Evolutionary conservation across 2,113 vertebrate genomes (phyloP).

Genomic region (Mesitornis unicolor): DNA sequence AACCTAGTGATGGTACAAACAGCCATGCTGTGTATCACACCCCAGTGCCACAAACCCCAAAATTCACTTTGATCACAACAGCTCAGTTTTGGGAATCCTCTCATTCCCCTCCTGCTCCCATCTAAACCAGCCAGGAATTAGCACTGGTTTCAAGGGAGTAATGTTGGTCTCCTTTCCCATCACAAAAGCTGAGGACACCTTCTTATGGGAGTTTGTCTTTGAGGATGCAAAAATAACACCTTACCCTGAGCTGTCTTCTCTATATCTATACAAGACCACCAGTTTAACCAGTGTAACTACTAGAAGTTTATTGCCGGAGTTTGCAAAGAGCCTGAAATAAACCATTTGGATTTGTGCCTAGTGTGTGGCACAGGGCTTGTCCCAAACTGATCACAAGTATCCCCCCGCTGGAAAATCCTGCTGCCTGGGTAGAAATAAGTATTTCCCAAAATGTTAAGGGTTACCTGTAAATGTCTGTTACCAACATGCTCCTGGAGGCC

Average conservation of each 20-base stretch:
- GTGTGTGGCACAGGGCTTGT: accelerated
- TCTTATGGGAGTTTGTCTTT: background rate
- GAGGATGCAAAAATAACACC: background rate
- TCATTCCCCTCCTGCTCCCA: background rate
- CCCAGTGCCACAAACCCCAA: background rate
- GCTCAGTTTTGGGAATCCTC: background rate
- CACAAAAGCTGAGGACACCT: background rate
- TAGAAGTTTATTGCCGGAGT: background rate
- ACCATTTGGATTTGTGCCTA: background rate
- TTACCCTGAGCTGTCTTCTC: background rate
- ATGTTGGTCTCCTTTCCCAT: accelerated
- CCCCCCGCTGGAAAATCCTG: background rate
- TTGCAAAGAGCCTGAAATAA: background rate
- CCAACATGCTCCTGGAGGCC: background rate
- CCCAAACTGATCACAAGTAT: background rate
- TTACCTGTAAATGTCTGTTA: background rate
- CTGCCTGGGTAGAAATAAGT: background rate
- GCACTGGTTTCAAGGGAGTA: background rate
- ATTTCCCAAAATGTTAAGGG: background rate
- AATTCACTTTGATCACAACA: background rate
- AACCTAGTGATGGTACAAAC: slow-evolving; percentile 25
- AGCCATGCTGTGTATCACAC: background rate
- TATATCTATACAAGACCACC: background rate
- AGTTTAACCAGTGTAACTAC: background rate
- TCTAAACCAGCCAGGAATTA: background rate